Conservation (phyloP, 1,140 invertebrate species). For the Macrocentrus cingulum region DNA sequence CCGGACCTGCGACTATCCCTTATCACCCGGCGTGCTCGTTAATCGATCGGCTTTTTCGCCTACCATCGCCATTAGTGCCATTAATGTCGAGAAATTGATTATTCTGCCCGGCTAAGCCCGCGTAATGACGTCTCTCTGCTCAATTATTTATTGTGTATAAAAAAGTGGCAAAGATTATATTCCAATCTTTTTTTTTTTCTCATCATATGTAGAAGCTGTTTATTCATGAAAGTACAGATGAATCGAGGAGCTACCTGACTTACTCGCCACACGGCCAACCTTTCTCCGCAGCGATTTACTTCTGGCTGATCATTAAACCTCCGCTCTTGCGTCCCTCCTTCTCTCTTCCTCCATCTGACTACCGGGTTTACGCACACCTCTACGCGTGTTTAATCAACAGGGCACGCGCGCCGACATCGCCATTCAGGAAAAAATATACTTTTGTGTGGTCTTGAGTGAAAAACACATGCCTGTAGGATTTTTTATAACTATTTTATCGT, state of each 20-base stretch:
- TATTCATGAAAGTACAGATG: slow-evolving; percentile 17
- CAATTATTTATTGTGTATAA: neutral
- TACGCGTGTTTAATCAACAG: neutral
- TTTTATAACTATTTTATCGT: too few species aligned
- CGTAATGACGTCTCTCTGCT: neutral
- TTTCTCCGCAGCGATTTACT: slow-evolving; percentile 25
- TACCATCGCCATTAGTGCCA: slow-evolving; percentile 8
- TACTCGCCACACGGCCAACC: slow-evolving; percentile 15
- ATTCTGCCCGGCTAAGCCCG: neutral
- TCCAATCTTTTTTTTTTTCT: neutral
- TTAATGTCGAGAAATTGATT: slow-evolving; percentile 18
- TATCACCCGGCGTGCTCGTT: slow-evolving; percentile 22
- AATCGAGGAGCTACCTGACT: slow-evolving; percentile 17
- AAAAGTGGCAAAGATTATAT: too few species aligned
- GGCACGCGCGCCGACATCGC: too few species aligned
- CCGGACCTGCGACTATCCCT: slow-evolving; percentile 25
- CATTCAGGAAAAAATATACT: too few species aligned
- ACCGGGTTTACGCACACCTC: slow-evolving; percentile 21
- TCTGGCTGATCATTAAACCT: slow-evolving; percentile 24
- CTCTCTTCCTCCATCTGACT: neutral
- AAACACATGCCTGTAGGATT: too few species aligned
- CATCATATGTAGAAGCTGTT: neutral
- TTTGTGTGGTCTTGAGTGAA: too few species aligned
- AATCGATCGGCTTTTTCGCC: slow-evolving; percentile 22
- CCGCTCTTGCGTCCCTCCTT: slow-evolving; percentile 10